Base-by-base conservation (phyloP, 2,888 invertebrate species). In the Matsumyia berberina region DNA sequence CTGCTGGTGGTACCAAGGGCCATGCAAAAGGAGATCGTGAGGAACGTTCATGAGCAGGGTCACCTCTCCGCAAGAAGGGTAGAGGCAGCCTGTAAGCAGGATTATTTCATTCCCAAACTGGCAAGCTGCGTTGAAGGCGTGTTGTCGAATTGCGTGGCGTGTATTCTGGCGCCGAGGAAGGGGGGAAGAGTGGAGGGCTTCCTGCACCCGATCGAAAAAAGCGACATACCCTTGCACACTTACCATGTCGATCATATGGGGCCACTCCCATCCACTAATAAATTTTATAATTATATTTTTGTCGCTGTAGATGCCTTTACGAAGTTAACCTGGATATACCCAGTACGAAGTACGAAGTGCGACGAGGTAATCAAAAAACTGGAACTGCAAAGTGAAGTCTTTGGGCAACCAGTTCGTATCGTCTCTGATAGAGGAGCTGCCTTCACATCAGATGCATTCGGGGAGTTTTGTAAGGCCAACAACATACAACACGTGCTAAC, bases 331-430 rank as follows among this genome's bases (percentile, higher is more conserved):
- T 90, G 90, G 90, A 11, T 90, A 0, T 90, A 87, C 66, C 89
- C 90, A 0, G 87, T 86, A 0, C 89, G 88, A 64, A 78, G 83
- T 1, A 87, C 87, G 0, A 85, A 88, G 0, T 69, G 87, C 1
- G 86, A 86, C 12, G 90, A 91, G 55, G 88, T 88, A 0, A 0
- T 91, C 11, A 39, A 87, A 1, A 89, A 88, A 72, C 44, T 91
- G 9, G 67, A 58, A 6, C 24, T 83, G 1, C 89, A 88, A 19
- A 88, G 89, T 51, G 86, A 87, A 44, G 86, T 57, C 7, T 91
- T 91, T 87, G 90, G 91, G n/a, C 89, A 89, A 72, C 90, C 90
- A 8, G 42, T n/a, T 11, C 86, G 89, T 53, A 88, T 90, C 1
- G 87, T 91, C 2, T 88, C 89, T 0, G 90, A 91, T 67, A 82